These are phyloP conservation scores for Diacarnus erythraeanus DNA, from an alignment of 37 sponge, comb jelly and placozoan genomes.

Conservation along the genomic window DNA sequence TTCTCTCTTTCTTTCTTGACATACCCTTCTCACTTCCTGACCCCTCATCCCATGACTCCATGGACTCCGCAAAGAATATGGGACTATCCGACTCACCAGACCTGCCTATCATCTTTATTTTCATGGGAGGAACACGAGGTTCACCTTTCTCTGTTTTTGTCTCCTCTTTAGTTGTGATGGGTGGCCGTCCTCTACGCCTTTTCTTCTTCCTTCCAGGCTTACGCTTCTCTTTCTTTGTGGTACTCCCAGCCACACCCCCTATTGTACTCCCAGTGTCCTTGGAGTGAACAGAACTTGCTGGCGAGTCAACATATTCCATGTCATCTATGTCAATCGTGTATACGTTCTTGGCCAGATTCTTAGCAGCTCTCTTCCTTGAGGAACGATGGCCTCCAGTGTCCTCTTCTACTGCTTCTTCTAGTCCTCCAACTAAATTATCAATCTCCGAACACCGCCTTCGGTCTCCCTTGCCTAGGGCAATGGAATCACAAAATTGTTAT, in stretches of 20 bases:
- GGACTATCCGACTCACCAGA: slow-evolving; percentile 65
- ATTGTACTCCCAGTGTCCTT: background rate
- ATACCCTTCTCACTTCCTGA: slow-evolving; percentile 1
- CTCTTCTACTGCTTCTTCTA: slow-evolving; percentile 23
- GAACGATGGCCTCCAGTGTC: slow-evolving; percentile 3
- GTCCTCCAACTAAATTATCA: slow-evolving; percentile 1
- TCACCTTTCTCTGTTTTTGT: background rate
- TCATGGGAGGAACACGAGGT: slow-evolving; percentile 56
- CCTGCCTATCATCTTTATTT: slow-evolving; percentile 59
- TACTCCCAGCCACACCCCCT: background rate
- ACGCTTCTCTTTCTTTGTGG: slow-evolving; percentile 7
- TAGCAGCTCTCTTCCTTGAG: slow-evolving; percentile 43
- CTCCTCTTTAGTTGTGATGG: background rate
- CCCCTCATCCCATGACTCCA: slow-evolving; percentile 44
- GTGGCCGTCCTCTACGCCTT: slow-evolving; percentile 4
- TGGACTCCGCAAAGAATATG: slow-evolving; percentile 65
- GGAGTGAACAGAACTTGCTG: slow-evolving; percentile 31
- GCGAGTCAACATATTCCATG: slow-evolving; percentile 38
- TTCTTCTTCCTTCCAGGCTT: slow-evolving; percentile 13
- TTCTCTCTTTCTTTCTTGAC: background rate
- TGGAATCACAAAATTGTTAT: too few species aligned
- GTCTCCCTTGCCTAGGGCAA: background rate
- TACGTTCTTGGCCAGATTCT: slow-evolving; percentile 41
- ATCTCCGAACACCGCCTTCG: slow-evolving; percentile 21
- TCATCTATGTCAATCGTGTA: slow-evolving; percentile 61